phyloP scores from a whole-genome alignment of 2,888 invertebrate genomes.

The Eupithecia dodoneata region DNA sequence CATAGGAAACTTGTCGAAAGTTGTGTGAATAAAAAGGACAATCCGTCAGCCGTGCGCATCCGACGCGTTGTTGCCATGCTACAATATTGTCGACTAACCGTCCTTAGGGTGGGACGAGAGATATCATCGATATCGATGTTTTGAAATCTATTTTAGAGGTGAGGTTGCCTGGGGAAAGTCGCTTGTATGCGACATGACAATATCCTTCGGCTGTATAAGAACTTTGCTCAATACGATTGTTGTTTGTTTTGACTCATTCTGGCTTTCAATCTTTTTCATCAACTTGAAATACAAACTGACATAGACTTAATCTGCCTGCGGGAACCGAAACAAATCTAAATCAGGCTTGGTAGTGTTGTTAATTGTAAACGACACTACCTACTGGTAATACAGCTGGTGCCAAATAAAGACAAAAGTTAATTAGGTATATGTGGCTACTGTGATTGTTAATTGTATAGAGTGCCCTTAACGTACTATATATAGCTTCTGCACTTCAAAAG shows the following conservation, averaged over 20 bases:
- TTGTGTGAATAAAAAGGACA: conserved; percentile 37
- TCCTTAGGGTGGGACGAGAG: conserved; percentile 22
- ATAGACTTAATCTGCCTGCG: neutral
- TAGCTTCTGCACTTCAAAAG: neutral
- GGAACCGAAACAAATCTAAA: neutral
- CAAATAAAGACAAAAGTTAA: neutral
- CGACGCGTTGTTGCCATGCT: conserved; percentile 28
- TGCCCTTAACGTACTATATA: neutral
- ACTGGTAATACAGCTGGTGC: too few species aligned
- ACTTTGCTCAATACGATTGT: neutral
- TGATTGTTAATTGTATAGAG: neutral
- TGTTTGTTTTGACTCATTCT: neutral
- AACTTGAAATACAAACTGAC: neutral
- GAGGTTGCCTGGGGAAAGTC: neutral
- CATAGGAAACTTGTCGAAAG: conserved; percentile 35
- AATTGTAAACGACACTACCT: too few species aligned
- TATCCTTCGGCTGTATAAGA: neutral
- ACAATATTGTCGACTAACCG: conserved; percentile 46
- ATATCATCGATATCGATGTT: conserved; percentile 15
- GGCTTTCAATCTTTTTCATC: neutral
- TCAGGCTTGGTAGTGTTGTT: too few species aligned
- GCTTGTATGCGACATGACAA: neutral
- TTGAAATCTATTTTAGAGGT: neutral
- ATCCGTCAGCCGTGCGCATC: conserved; percentile 35
- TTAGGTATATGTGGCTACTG: neutral